Conservation (phyloP, 2,113 vertebrate species). For the Scartelaos histophorus region DNA sequence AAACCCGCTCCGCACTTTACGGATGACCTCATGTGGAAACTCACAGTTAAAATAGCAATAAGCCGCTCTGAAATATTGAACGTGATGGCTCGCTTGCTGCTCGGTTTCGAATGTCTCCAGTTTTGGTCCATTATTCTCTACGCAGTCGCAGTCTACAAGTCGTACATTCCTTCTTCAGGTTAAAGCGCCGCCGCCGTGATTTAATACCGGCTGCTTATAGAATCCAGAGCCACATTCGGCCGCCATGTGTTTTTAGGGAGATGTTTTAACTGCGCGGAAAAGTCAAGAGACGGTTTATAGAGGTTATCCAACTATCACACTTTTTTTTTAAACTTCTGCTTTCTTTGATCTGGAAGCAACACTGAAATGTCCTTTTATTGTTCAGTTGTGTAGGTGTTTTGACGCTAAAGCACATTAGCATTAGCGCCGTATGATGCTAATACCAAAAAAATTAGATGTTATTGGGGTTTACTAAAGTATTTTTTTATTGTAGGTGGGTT, state of each 20-base stretch:
- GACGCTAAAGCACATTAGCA: no score
- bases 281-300: conserved; percentile 4
- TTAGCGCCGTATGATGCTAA: no score
- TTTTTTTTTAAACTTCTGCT: no score
- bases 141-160: conserved; percentile 33
- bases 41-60: conserved; percentile 1
- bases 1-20: background rate
- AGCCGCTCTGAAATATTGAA: background rate
- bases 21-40: conserved; percentile 22
- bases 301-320: background rate
- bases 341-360: no score
- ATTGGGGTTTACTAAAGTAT: no score
- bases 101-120: background rate
- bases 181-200: conserved; percentile 64
- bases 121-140: background rate
- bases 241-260: conserved; percentile 46
- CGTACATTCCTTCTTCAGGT: conserved; percentile 67
- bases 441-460: no score
- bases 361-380: no score
- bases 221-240: conserved; percentile 61
- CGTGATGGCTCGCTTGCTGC: background rate
- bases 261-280: conserved; percentile 47
- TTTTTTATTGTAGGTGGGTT: no score
- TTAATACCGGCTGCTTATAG: conserved; percentile 70
- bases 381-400: no score